A percentile compares a stretch with the other conserved stretches of the same genome.
Conservation (phyloP, 2,888 invertebrate species). For the Stratiomys singularior region DNA sequence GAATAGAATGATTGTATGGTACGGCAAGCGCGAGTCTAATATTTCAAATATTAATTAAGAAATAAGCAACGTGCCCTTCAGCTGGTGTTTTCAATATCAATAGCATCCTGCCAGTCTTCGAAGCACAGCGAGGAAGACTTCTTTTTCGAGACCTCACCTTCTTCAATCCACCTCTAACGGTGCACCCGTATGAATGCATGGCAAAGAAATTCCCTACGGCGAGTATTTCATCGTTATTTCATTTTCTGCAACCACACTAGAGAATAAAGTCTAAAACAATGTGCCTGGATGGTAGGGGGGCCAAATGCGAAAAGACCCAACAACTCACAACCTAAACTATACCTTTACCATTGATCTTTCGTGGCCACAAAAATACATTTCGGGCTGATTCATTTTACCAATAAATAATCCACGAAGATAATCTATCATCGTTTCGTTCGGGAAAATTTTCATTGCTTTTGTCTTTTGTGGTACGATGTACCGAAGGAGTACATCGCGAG, state of each 20-base stretch:
- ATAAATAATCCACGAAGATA: constrained; percentile 52
- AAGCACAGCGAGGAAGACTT: no score
- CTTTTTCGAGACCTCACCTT: no score
- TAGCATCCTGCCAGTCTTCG: no score
- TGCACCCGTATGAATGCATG: constrained; percentile 19
- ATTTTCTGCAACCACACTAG: neutral
- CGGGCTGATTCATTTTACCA: constrained; percentile 44
- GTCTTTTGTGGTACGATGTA: constrained; percentile 42
- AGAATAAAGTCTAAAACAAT: constrained; percentile 9
- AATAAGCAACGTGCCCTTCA: no score
- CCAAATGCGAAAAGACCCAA: neutral
- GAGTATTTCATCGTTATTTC: constrained; percentile 16
- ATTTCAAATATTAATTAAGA: no score
- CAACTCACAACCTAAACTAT: neutral
- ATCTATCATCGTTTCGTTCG: constrained; percentile 50
- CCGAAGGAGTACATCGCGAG: no score
- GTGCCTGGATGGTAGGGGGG: neutral
- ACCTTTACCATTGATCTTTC: constrained; percentile 24
- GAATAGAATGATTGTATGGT: no score
- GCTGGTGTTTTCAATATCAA: no score
- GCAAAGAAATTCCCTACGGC: constrained; percentile 28
- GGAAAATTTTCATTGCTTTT: constrained; percentile 47
- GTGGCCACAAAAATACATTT: constrained; percentile 23
- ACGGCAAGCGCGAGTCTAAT: no score
- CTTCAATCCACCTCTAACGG: neutral